These are phyloP conservation scores for Etia nguti DNA, from an alignment of 2,113 vertebrate species.

Conservation along the genomic window DNA sequence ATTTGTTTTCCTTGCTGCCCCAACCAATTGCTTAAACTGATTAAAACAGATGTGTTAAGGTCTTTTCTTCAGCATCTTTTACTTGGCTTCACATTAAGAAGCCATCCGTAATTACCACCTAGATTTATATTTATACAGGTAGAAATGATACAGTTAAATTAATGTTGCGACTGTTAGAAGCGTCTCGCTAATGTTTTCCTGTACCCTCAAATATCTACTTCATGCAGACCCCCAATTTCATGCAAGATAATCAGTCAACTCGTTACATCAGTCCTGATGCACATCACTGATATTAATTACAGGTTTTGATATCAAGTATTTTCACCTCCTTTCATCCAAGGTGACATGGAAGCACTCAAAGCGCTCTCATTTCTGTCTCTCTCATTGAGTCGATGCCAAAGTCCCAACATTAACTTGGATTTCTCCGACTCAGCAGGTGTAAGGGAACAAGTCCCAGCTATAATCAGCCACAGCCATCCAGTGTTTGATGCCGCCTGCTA, in stretches of 20 bases:
- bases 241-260: constrained; percentile 6
- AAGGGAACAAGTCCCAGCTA: constrained; percentile 66
- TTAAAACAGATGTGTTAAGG: constrained; percentile 17
- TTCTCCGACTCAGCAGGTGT: constrained; percentile 78
- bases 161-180: background rate
- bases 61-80: background rate
- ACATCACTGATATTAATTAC: constrained; percentile 32
- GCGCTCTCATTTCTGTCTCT: constrained; percentile 35
- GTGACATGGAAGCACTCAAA: constrained; percentile 51
- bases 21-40: background rate
- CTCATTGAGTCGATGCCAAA: constrained; percentile 48
- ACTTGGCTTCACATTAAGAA: background rate
- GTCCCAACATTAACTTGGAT: constrained; percentile 67
- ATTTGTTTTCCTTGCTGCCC: constrained; percentile 19
- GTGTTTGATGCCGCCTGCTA: constrained; percentile 81
- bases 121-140: background rate
- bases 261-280: background rate
- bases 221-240: background rate
- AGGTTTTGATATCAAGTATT: constrained; percentile 43
- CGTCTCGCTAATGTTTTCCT: background rate
- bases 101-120: background rate
- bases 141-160: background rate
- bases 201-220: background rate
- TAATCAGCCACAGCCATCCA: constrained; percentile 72
- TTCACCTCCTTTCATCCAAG: constrained; percentile 50